Evolutionary conservation across 2,888 invertebrate species (phyloP).

Genomic region (Trichopoda pennipes): DNA sequence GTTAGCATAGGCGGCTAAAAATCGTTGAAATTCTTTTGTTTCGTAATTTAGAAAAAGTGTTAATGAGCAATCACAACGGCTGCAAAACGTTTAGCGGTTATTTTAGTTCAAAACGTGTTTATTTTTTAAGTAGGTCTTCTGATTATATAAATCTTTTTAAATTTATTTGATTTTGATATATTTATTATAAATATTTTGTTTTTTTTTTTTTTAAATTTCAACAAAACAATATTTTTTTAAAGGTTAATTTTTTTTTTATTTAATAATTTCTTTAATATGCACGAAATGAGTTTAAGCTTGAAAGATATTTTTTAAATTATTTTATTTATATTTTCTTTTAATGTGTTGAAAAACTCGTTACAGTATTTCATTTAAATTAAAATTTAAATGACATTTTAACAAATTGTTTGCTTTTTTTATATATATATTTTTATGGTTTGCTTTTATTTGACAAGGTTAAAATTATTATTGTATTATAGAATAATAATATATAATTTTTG

Average conservation of each 20-base stretch:
- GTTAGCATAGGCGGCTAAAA: constrained; percentile 1
- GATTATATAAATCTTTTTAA: no score
- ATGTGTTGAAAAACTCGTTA: constrained; percentile 9
- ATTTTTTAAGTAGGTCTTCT: neutral
- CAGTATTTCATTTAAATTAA: neutral
- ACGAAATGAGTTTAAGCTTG: no score
- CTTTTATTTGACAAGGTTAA: constrained; percentile 18
- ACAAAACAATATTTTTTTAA: constrained; percentile 45
- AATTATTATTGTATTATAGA: constrained; percentile 18
- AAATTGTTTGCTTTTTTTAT: constrained; percentile 1
- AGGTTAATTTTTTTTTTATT: constrained; percentile 8
- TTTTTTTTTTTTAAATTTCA: constrained; percentile 23
- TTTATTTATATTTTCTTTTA: neutral
- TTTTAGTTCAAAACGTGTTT: constrained; percentile 1
- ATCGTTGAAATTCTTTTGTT: constrained; percentile 57
- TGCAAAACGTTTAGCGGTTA: constrained; percentile 47
- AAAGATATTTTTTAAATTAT: no score
- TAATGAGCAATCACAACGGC: constrained; percentile 53
- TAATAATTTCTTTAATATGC: neutral
- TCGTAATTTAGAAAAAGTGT: neutral
- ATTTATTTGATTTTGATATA: neutral
- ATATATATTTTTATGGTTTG: constrained; percentile 1
- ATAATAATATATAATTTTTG: constrained; percentile 16
- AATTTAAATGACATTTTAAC: constrained; percentile 15
- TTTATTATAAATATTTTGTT: neutral